Evolutionary conservation across 2,113 vertebrate genomes (phyloP).

Genomic region (Quiscalus mexicanus): DNA sequence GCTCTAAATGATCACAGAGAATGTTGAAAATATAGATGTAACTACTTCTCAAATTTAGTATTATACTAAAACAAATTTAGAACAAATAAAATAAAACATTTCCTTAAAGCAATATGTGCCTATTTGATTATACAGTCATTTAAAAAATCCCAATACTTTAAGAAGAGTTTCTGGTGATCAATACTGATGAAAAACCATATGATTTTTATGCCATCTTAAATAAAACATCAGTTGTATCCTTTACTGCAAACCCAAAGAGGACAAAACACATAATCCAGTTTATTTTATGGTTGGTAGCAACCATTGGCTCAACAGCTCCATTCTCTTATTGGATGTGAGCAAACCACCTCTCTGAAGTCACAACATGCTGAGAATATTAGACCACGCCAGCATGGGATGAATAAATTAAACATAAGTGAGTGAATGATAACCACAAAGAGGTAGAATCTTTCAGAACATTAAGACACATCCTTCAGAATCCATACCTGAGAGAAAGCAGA

Average conservation of each 20-base stretch:
- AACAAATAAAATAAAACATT: neutral
- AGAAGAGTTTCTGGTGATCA: neutral
- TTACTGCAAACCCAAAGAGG: neutral
- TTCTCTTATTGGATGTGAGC: neutral
- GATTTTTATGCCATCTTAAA: neutral
- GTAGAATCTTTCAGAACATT: neutral
- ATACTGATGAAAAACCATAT: neutral
- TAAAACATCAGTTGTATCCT: neutral
- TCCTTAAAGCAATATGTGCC: neutral
- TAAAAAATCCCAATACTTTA: neutral
- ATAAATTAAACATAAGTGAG: neutral
- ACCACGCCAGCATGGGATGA: neutral
- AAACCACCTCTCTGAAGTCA: neutral
- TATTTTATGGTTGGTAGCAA: neutral
- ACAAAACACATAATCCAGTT: neutral
- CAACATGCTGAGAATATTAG: neutral
- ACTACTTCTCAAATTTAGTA: neutral
- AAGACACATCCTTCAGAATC: neutral
- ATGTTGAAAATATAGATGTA: neutral
- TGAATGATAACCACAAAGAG: neutral
- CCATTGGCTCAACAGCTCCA: rapidly evolving
- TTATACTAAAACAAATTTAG: neutral
- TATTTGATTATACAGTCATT: neutral
- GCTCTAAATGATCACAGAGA: neutral
- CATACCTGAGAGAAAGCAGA: neutral